Evolutionary conservation across 1,140 invertebrate species (phyloP).

Genomic region (Ganaspis sp.): DNA sequence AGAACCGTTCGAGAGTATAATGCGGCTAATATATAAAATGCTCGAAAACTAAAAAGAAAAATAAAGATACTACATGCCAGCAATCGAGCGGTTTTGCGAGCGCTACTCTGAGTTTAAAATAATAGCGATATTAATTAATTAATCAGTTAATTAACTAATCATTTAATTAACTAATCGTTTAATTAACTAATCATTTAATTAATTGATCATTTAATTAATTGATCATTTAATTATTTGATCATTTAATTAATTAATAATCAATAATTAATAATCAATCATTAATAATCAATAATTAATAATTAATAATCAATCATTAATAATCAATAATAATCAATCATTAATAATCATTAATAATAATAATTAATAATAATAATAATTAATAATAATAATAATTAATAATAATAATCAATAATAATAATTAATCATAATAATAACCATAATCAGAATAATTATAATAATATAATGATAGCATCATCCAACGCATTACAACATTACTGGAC

Average conservation of each 20-base stretch:
- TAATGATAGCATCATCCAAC: slow-evolving; percentile 60
- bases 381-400: slow-evolving; percentile 40
- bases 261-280: too few relatives aligned
- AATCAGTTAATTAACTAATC: too few relatives aligned
- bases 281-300: too few relatives aligned
- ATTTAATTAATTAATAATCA: too few relatives aligned
- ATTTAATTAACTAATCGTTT: too few relatives aligned
- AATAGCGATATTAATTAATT: slow-evolving; percentile 50
- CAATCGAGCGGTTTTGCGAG: slow-evolving; percentile 55
- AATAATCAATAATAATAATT: slow-evolving; percentile 7
- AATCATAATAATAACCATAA: slow-evolving; percentile 29
- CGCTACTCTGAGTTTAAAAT: slow-evolving; percentile 61
- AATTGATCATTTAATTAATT: too few relatives aligned
- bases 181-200: too few relatives aligned
- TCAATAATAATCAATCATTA: too few relatives aligned
- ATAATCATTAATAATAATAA: slow-evolving; percentile 62
- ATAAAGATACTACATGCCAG: slow-evolving; percentile 18
- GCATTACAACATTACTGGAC: slow-evolving; percentile 52
- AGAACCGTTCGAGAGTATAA: slow-evolving; percentile 44
- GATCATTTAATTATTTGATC: too few relatives aligned
- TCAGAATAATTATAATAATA: slow-evolving; percentile 47
- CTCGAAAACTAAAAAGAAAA: slow-evolving; percentile 18
- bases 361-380: slow-evolving; percentile 54
- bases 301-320: too few relatives aligned
- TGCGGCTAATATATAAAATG: slow-evolving; percentile 30